Base-by-base conservation (phyloP, 1,140 invertebrate species). In the Heliothis subflexa region DNA sequence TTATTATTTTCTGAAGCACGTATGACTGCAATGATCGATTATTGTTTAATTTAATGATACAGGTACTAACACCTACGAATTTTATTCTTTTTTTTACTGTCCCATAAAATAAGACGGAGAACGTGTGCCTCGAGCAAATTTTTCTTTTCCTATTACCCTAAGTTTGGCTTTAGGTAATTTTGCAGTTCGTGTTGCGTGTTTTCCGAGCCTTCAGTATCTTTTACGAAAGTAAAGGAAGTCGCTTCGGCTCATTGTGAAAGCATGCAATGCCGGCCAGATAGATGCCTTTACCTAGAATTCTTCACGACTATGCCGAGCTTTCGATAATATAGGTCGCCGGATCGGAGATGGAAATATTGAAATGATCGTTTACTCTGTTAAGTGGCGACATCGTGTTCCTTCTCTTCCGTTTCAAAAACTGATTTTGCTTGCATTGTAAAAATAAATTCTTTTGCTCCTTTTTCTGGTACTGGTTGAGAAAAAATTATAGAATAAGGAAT, bases 271-370 rank as follows among this genome's bases (percentile, higher is more conserved):
- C 40, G 12, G 62, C 40, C 62, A 66, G 21, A 25, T 25, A 40
- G 40, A 66, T 66, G 40, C 40, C 40, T 66, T 66, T 47, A 40
- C 47, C 62, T 47, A 66, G n/a, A 47, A 47, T 66, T 66, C 62
- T 47, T 66, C 62, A 40, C 40, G 47, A 66, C 40, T 66, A 66
- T 66, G 62, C 16, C 18, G 18, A 66, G 62, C 33, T 16, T 66
- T 21, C 33, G 40, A 18, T 47, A 66, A 66, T 62, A 66, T 66
- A 66, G 62, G 62, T 66, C 62, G 40, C 16, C 62, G n/a, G 40
- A 2, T n/a, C 16, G n/a, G 18, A 47, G 16, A 66, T 5, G 33
- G 7, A 66, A 28, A 61, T 59, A 25, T 21, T 33, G 57, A 21
- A 33, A 61, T 61, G 9, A 33, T 61, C 28, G 28, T 52, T 52